These are phyloP conservation scores for Sardinella longiceps DNA, from an alignment of 2,797 vertebrate species.

Conservation along the genomic window DNA sequence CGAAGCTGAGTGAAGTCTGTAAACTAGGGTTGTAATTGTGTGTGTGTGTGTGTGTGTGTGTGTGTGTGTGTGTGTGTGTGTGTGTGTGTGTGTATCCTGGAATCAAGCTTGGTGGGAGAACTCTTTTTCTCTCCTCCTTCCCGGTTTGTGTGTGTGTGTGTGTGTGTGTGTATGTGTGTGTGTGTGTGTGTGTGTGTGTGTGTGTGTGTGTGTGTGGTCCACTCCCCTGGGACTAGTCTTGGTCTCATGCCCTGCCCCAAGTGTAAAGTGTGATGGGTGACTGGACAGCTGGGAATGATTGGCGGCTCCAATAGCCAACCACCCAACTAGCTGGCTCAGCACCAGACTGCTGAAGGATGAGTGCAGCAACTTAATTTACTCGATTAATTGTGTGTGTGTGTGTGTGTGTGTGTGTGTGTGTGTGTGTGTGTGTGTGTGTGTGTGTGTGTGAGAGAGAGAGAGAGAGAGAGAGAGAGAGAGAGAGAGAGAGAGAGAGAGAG, in stretches of 20 bases:
- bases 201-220: background rate
- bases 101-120: too few relatives aligned
- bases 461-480: conserved; percentile 48
- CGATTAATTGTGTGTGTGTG: background rate
- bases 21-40: too few relatives aligned
- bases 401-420: background rate
- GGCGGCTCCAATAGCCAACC: background rate
- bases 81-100: too few relatives aligned
- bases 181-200: background rate
- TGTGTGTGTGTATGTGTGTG: too few relatives aligned
- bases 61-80: too few relatives aligned
- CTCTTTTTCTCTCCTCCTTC: too few relatives aligned
- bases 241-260: background rate
- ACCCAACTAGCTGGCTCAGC: background rate
- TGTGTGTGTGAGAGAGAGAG: conserved; percentile 47
- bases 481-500: conserved; percentile 56
- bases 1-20: too few relatives aligned
- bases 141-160: background rate
- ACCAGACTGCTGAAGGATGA: background rate
- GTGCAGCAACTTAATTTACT: background rate
- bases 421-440: conserved; percentile 26
- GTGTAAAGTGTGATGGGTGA: background rate
- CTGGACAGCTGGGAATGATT: background rate
- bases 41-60: too few relatives aligned
- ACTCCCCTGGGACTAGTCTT: background rate